Evolutionary conservation across 1,140 invertebrate species (phyloP).

Genomic region (Pseudachorutes palmiensis): DNA sequence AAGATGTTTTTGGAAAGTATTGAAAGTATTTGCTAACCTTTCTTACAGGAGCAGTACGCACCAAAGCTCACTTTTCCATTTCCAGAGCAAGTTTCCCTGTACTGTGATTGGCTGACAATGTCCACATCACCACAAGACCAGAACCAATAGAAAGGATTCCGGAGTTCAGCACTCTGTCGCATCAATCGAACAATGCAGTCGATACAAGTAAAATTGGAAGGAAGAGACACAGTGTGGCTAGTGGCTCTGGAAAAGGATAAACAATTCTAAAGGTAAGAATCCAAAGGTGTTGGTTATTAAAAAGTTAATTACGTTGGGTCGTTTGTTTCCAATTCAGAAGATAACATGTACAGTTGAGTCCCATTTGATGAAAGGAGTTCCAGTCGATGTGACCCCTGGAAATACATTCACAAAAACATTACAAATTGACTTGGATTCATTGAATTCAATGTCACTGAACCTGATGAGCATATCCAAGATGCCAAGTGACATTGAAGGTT

Average conservation of each 20-base stretch:
- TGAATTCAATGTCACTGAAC: constrained; percentile 44
- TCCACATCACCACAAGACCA: constrained; percentile 94
- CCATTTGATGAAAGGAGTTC: constrained; percentile 55
- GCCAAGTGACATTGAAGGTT: constrained; percentile 83
- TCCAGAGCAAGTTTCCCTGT: constrained; percentile 69
- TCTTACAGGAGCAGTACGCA: constrained; percentile 43
- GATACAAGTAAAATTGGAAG: constrained; percentile 68
- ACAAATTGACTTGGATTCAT: background rate
- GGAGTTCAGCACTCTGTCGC: constrained; percentile 81
- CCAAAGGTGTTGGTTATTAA: background rate
- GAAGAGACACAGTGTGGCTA: constrained; percentile 65
- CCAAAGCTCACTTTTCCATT: constrained; percentile 66
- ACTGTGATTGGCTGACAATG: constrained; percentile 52
- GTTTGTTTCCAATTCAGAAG: constrained; percentile 63
- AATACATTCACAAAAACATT: constrained; percentile 36
- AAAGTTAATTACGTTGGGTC: constrained; percentile 58
- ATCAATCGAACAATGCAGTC: constrained; percentile 83
- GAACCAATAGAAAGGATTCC: constrained; percentile 63
- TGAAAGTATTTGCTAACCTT: constrained; percentile 8
- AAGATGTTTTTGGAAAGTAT: no score
- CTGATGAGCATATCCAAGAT: constrained; percentile 81
- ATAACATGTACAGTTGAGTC: constrained; percentile 53
- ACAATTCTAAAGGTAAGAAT: background rate
- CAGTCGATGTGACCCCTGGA: constrained; percentile 72
- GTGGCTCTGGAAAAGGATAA: constrained; percentile 64